phyloP scores from a whole-genome alignment of 2,888 invertebrate genomes.

The Oscheius sp. region DNA sequence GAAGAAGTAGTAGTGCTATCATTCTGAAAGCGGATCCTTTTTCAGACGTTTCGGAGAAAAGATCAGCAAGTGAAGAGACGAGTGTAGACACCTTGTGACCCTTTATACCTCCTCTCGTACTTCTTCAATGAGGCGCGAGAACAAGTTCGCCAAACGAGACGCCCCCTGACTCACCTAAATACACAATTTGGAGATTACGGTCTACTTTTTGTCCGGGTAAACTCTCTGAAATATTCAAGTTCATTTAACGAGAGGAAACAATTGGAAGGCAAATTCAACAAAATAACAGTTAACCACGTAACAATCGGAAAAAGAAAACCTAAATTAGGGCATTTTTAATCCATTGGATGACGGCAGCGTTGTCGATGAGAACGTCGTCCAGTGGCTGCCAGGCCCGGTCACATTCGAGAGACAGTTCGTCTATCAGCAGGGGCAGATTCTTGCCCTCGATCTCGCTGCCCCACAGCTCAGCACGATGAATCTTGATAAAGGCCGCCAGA shows the following conservation, averaged over 20 bases:
- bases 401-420: constrained; percentile 35
- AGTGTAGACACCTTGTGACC: neutral
- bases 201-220: neutral
- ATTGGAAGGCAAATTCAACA: constrained; percentile 25
- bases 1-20: constrained; percentile 2
- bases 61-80: neutral
- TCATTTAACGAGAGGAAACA: neutral
- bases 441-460: neutral
- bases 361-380: constrained; percentile 50
- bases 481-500: constrained; percentile 87
- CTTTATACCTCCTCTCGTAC: constrained; percentile 17
- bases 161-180: constrained; percentile 27
- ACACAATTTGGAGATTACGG: constrained; percentile 33
- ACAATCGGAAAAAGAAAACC: neutral
- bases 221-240: neutral
- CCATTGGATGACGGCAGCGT: constrained; percentile 60
- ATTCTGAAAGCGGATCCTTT: neutral
- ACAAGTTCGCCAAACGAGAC: constrained; percentile 22
- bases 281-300: neutral
- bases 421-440: constrained; percentile 36
- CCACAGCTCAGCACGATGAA: constrained; percentile 69
- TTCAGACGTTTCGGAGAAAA: neutral
- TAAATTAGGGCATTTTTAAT: constrained; percentile 61
- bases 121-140: constrained; percentile 24
- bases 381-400: constrained; percentile 41